Evolutionary conservation across 1,140 invertebrate genomes (phyloP).

Genomic region (Aphidius ervi): DNA sequence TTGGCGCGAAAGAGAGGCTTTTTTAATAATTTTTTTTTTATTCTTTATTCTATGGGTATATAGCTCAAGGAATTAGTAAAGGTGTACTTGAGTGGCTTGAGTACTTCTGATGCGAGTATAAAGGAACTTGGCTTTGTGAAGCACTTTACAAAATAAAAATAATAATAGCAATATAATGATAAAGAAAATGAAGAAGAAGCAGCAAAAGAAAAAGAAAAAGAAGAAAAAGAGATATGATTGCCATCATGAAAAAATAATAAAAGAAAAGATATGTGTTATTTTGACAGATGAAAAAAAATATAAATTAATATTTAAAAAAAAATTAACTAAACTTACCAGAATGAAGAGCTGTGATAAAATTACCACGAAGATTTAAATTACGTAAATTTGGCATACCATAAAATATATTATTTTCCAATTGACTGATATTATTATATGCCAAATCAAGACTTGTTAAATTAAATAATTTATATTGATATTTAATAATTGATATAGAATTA

Average conservation of each 20-base stretch:
- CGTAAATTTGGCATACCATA: slow-evolving; percentile 62
- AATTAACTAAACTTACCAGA: slow-evolving; percentile 33
- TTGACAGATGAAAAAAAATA: no score
- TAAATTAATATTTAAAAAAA: not conserved
- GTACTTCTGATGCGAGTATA: not conserved
- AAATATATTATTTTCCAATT: slow-evolving; percentile 64
- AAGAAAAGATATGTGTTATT: no score
- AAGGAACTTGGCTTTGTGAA: no score
- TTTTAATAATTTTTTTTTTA: not conserved
- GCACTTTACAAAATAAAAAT: no score
- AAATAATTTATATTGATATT: slow-evolving; percentile 33
- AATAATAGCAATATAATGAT: no score
- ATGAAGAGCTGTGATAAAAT: slow-evolving; percentile 55
- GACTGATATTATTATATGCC: slow-evolving; percentile 70
- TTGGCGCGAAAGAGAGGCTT: slow-evolving; percentile 9
- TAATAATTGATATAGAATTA: slow-evolving; percentile 43
- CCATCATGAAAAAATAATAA: not conserved
- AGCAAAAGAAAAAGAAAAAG: not conserved
- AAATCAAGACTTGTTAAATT: slow-evolving; percentile 62
- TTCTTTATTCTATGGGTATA: no score
- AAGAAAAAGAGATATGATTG: not conserved
- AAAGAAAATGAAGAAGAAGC: not conserved
- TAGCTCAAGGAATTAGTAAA: slow-evolving; percentile 1
- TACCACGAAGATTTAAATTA: slow-evolving; percentile 64
- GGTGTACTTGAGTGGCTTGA: slow-evolving; percentile 9